Base-by-base conservation (phyloP, 1,140 invertebrate species). In the Marisa cornuarietis region DNA sequence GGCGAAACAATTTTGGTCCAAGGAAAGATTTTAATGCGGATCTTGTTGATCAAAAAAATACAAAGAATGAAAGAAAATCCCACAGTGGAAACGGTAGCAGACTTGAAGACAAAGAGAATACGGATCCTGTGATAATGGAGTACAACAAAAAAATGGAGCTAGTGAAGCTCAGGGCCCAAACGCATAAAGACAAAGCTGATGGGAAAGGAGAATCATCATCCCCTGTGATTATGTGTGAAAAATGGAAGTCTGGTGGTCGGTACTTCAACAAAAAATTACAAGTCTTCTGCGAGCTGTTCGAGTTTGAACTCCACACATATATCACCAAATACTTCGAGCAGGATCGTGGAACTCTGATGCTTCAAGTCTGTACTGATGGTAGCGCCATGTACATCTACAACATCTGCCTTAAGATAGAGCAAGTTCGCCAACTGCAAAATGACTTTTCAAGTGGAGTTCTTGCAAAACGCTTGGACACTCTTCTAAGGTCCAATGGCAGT, bases 251-350 rank as follows among this genome's bases (percentile, higher is more conserved):
- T 20, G 71, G 78, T 71, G 78, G 81, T 16, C 73, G 77, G 42
- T 61, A 80, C 54, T 85, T 84, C 69, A 77, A 83, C 10, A 76
- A 82, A 42, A 82, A 85, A 42, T 63, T 82, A 6, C 51, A 80
- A 26, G 81, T 79, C 18, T 83, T 85, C 74, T 87, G 83, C 74
- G 73, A 79, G 18, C 75, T 80, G n/a, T 80, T 87, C 62, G 81
- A 84, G 31, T 81, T 81, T 58, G 79, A 81, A 14, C 71, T 83
- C 14, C 80, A 85, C 20, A 83, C 81, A 16, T 71, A 84, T 26
- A 79, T 88, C 10, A 80, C 86, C 49, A 89, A 86, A 79, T 87
- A 89, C 82, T 86, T 89, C 73, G 88, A 89, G 79, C 87, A 88
- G 78, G 84, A 86, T n/a, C 79, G 85, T 22, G 86, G 87, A 14